phyloP scores from a whole-genome alignment of 2,113 vertebrate species.

The Tachysurus vachellii region DNA sequence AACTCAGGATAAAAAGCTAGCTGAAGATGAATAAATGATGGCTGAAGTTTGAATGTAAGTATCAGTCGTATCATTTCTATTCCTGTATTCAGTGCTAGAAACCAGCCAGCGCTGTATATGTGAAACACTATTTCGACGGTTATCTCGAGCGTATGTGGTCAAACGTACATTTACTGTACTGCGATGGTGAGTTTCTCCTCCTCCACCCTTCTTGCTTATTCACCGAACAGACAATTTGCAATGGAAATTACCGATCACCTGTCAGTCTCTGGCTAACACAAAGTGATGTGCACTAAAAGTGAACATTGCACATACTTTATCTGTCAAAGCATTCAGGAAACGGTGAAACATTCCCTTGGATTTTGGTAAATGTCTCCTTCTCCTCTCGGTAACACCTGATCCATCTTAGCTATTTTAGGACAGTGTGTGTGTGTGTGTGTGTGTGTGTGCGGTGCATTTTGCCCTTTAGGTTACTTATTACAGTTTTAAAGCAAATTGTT shows the following conservation, averaged over 20 bases:
- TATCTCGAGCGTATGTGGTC: neutral
- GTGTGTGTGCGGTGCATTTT: neutral
- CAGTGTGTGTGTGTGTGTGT: neutral
- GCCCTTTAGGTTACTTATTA: neutral
- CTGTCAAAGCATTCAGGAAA: neutral
- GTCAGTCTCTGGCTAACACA: neutral
- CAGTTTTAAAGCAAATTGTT: neutral
- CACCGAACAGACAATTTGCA: constrained; percentile 12
- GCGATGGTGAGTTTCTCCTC: neutral
- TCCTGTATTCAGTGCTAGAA: neutral
- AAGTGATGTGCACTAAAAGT: constrained; percentile 19
- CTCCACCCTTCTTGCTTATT: neutral
- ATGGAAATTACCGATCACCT: constrained; percentile 22
- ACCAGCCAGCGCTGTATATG: neutral
- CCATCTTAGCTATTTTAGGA: neutral
- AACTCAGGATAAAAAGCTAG: neutral
- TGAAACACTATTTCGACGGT: neutral
- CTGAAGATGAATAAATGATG: neutral
- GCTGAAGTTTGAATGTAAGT: neutral
- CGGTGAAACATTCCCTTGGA: neutral
- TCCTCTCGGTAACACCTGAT: neutral
- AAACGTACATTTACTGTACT: neutral
- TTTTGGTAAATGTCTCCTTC: neutral
- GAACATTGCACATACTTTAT: neutral
- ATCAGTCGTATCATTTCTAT: neutral